These are phyloP conservation scores for Eidolon helvum DNA, from an alignment of 2,113 vertebrate genomes.

Conservation along the genomic window DNA sequence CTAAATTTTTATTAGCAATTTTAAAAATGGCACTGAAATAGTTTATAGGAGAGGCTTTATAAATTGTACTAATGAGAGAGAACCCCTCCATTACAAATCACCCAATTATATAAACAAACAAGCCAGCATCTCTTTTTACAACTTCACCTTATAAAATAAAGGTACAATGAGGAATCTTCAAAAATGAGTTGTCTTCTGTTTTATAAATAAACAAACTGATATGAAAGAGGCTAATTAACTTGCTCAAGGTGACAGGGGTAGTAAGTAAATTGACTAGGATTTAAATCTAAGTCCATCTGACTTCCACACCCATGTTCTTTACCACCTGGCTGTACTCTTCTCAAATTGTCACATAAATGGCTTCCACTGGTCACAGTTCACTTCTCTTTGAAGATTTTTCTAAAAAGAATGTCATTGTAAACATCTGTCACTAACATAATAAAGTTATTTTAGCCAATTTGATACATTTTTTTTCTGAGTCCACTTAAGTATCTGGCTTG, in stretches of 20 bases:
- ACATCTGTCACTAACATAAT: neutral
- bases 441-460: neutral
- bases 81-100: neutral
- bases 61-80: neutral
- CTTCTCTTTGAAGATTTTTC: neutral
- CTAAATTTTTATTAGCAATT: slow-evolving; percentile 46
- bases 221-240: neutral
- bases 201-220: neutral
- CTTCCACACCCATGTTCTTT: neutral
- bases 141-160: neutral
- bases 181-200: neutral
- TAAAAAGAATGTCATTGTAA: neutral
- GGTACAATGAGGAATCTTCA: neutral
- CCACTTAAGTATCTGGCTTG: neutral
- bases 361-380: too few species aligned
- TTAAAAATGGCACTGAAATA: neutral
- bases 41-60: slow-evolving; percentile 13
- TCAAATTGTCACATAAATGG: neutral
- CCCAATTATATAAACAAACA: neutral
- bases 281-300: neutral
- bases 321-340: neutral
- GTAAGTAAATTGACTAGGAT: neutral
- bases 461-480: neutral
- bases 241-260: neutral
- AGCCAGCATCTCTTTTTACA: neutral